Evolutionary conservation across 2,888 invertebrate genomes (phyloP).

Genomic region (Drosophila infuscata): DNA sequence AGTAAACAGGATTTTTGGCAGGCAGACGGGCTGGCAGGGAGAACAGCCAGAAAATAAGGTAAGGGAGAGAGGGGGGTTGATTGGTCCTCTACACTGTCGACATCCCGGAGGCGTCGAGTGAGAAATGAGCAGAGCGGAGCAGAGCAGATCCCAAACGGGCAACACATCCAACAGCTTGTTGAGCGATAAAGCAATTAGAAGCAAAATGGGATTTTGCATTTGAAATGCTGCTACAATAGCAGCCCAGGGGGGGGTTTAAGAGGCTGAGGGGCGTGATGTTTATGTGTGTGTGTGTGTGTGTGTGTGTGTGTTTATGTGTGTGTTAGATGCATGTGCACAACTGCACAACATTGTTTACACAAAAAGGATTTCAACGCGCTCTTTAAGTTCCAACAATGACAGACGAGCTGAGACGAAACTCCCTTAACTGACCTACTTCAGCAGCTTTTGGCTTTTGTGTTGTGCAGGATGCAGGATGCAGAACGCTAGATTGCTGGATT

Average conservation of each 20-base stretch:
- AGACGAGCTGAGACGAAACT: slow-evolving; percentile 24
- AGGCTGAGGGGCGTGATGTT: not conserved
- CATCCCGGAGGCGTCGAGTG: slow-evolving; percentile 67
- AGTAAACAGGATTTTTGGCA: slow-evolving; percentile 69
- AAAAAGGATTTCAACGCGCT: slow-evolving; percentile 73
- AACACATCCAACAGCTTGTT: slow-evolving; percentile 77
- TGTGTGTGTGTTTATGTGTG: not conserved
- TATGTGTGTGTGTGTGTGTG: not conserved
- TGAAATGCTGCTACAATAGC: slow-evolving; percentile 73
- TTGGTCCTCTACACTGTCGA: slow-evolving; percentile 25
- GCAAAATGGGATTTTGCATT: slow-evolving; percentile 81
- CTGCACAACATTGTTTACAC: slow-evolving; percentile 73
- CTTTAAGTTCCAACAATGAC: slow-evolving; percentile 70
- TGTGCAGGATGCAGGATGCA: slow-evolving; percentile 49
- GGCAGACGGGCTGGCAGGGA: slow-evolving; percentile 11
- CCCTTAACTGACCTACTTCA: slow-evolving; percentile 76
- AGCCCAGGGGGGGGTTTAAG: slow-evolving; percentile 5
- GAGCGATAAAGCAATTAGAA: slow-evolving; percentile 82
- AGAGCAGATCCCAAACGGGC: slow-evolving; percentile 26
- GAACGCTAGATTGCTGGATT: slow-evolving; percentile 28
- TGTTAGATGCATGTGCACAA: slow-evolving; percentile 22
- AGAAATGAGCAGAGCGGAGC: slow-evolving; percentile 68
- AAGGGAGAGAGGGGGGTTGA: slow-evolving; percentile 30
- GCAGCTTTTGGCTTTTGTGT: slow-evolving; percentile 50
- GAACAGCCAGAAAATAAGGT: not conserved